Base-by-base conservation (phyloP, 1,140 invertebrate genomes). In the Himalopsyche phryganea region DNA sequence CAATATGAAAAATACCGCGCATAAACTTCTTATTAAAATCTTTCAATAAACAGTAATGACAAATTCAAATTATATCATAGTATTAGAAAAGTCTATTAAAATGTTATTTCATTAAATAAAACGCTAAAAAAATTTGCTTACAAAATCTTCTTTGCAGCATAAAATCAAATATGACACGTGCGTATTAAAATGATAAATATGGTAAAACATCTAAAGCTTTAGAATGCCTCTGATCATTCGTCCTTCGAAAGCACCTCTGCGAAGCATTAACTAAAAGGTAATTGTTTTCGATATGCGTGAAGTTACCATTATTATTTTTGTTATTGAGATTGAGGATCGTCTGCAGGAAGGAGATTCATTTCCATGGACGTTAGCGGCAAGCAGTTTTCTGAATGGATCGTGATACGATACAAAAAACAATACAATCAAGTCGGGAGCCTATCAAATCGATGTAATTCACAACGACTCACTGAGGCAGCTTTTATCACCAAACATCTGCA, bases 221-320 rank as follows among this genome's bases (percentile, higher is more conserved):
- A 44, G 19, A 17, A 3, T 9, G 23, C 23, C 23, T 3, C 23
- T 28, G 23, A 28, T 9, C 4, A 3, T 5, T 28, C 23, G 23
- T 11, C 32, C 50, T 9, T 19, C n/a, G 36, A 41, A 44, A 18
- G 40, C 45, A 57, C 23, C 20, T 32, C 6, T 23, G 47, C 41
- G 54, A 40, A 50, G 54, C 47, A 56, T 56, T 41, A 56, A 56
- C 54, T 45, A 14, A 11, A 32, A 19, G 28, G 52, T 55, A 51
- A 61, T 61, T 61, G 59, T 56, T 61, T 51, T 18, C 23, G 59
- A 55, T 55, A 61, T 33, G 38, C 59, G 59, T 61, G 59, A 61
- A 61, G 52, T 56, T 50, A 55, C 59, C 51, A 56, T 59, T 52
- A 52, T 51, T 42, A 52, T 59, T 51, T 52, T 36, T 23, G 50